These are phyloP conservation scores for Galeopsomyia nigrocyanea DNA, from an alignment of 2,888 invertebrate genomes.

Conservation along the genomic window DNA sequence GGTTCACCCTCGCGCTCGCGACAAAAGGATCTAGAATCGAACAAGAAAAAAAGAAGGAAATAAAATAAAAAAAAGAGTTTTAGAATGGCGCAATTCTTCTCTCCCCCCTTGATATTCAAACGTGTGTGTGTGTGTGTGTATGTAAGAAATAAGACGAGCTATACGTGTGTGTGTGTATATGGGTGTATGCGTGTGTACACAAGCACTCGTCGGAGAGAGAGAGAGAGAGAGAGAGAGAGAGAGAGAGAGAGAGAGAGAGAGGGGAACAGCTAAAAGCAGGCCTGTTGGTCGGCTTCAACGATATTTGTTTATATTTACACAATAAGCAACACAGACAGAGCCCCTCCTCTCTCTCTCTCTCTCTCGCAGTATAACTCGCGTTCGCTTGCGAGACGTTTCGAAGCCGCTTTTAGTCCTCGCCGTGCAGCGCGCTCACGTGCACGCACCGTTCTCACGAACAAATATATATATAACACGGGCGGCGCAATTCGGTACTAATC, in stretches of 20 bases:
- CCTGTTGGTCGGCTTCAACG: constrained; percentile 69
- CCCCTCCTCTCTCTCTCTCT: constrained; percentile 52
- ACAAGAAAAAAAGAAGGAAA: neutral
- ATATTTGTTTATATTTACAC: constrained; percentile 70
- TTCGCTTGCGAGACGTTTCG: constrained; percentile 1
- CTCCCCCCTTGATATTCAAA: neutral
- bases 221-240: constrained; percentile 38
- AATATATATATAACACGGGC: no score
- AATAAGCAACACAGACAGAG: constrained; percentile 66
- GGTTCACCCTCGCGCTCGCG: no score
- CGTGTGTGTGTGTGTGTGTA: constrained; percentile 38
- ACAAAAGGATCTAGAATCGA: neutral
- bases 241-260: constrained; percentile 37
- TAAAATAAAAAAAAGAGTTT: constrained; percentile 10
- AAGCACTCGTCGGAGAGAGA: constrained; percentile 13
- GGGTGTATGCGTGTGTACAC: neutral
- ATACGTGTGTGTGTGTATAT: neutral
- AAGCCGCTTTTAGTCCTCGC: constrained; percentile 64
- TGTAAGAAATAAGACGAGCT: no score
- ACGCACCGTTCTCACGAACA: neutral
- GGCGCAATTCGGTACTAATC: no score
- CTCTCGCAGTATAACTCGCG: neutral
- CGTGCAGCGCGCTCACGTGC: constrained; percentile 58
- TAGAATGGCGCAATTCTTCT: constrained; percentile 26
- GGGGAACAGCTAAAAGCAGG: constrained; percentile 65